Conservation (phyloP, 2,797 vertebrate genomes). For the Pogonophryne albipinna region DNA sequence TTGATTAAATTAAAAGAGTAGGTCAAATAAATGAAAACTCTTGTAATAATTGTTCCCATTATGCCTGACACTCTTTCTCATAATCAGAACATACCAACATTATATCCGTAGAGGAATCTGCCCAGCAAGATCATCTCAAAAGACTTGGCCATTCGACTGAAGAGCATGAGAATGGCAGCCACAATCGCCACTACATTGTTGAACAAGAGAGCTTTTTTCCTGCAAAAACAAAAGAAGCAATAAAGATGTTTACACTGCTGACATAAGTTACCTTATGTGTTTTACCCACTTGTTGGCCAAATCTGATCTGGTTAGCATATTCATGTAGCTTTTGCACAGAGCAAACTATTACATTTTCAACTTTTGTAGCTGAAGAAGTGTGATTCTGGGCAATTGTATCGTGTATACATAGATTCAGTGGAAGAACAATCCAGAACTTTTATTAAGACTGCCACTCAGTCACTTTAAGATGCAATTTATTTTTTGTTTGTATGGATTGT, state of each 20-base stretch:
- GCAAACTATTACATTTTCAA: not conserved
- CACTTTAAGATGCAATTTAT: too few relatives aligned
- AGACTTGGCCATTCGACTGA: slow-evolving; percentile 78
- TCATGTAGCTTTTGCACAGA: too few relatives aligned
- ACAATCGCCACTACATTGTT: slow-evolving; percentile 82
- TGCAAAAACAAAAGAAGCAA: slow-evolving; percentile 53
- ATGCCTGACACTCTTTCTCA: too few relatives aligned
- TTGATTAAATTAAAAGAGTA: too few relatives aligned
- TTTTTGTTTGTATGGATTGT: too few relatives aligned
- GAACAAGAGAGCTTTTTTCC: slow-evolving; percentile 84
- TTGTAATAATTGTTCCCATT: too few relatives aligned
- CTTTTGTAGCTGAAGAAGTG: not conserved
- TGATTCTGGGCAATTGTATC: not conserved
- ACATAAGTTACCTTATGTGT: not conserved
- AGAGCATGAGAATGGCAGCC: slow-evolving; percentile 82
- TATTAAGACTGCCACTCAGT: too few relatives aligned
- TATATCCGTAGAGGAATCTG: slow-evolving; percentile 83
- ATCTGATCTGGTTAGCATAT: too few relatives aligned
- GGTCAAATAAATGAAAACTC: too few relatives aligned
- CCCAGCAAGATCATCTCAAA: slow-evolving; percentile 88
- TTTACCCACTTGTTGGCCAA: not conserved
- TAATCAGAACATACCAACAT: slow-evolving; percentile 77
- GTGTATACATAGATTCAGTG: not conserved
- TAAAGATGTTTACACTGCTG: too few relatives aligned
- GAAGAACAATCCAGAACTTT: too few relatives aligned